Conservation (phyloP, 2,113 vertebrate genomes). For the Solea senegalensis region DNA sequence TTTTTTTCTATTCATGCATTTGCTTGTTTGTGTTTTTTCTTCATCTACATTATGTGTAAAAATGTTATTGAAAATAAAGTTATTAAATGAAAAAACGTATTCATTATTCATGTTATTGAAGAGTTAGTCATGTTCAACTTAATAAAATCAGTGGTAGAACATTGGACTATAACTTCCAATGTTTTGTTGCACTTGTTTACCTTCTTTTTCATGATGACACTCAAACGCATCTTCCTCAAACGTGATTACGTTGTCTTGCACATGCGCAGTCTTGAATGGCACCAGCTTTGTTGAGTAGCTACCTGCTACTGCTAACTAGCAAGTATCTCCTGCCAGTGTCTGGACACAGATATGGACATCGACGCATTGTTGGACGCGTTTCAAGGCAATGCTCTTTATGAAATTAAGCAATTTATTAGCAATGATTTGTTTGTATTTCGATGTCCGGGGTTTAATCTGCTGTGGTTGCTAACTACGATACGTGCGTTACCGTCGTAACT, state of each 20-base stretch:
- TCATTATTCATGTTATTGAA: too few relatives aligned
- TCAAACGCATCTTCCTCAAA: slow-evolving; percentile 47
- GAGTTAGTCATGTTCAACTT: too few relatives aligned
- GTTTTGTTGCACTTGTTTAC: not conserved
- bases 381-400: slow-evolving; percentile 81
- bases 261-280: slow-evolving; percentile 58
- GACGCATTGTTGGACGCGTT: slow-evolving; percentile 89
- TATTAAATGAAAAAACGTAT: too few relatives aligned
- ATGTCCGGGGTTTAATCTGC: not conserved
- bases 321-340: slow-evolving; percentile 71
- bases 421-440: not conserved
- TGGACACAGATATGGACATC: slow-evolving; percentile 87
- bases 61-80: too few relatives aligned
- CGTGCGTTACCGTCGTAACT: slow-evolving; percentile 38
- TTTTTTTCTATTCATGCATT: too few relatives aligned
- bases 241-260: slow-evolving; percentile 16
- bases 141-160: too few relatives aligned
- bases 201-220: not conserved
- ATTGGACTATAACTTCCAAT: too few relatives aligned
- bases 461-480: slow-evolving; percentile 52
- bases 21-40: too few relatives aligned
- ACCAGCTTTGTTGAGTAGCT: slow-evolving; percentile 65
- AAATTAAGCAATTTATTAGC: not conserved
- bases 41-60: too few relatives aligned
- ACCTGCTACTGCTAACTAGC: slow-evolving; percentile 76